These are phyloP conservation scores for Cyrtorhinus lividipennis DNA, from an alignment of 1,140 invertebrate genomes.

Conservation along the genomic window DNA sequence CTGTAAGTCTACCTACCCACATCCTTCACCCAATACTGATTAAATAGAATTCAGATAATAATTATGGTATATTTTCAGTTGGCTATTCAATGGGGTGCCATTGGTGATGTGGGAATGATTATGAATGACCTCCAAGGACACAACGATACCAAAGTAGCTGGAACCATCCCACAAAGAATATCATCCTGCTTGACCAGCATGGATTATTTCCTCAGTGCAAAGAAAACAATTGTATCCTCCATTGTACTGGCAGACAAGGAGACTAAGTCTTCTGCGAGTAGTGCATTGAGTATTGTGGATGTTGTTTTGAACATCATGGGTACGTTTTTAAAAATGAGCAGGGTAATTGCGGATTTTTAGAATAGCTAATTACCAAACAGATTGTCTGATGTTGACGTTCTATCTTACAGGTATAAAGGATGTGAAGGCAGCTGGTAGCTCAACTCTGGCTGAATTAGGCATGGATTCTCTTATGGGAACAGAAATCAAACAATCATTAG, in stretches of 20 bases:
- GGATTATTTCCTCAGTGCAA: constrained; percentile 47
- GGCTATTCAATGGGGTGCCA: constrained; percentile 95
- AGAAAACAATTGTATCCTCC: constrained; percentile 60
- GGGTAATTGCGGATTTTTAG: neutral
- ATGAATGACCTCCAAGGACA: constrained; percentile 66
- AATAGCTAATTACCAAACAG: neutral
- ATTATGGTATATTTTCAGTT: no score
- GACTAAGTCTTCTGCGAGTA: neutral
- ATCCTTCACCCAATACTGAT: no score
- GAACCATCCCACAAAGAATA: constrained; percentile 86
- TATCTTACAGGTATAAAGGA: constrained; percentile 51
- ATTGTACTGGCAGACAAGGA: constrained; percentile 58
- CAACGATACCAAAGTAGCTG: constrained; percentile 82
- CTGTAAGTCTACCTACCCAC: no score
- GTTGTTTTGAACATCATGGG: neutral
- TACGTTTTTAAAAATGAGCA: neutral
- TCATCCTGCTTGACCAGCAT: constrained; percentile 70
- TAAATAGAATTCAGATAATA: no score
- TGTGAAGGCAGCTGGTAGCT: constrained; percentile 48
- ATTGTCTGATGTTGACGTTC: no score
- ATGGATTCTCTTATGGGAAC: constrained; percentile 97
- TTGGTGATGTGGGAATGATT: constrained; percentile 90
- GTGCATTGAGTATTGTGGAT: neutral
- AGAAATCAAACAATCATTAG: constrained; percentile 92
- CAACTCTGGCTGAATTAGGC: constrained; percentile 77